These are phyloP conservation scores for Toxotes jaculatrix DNA, from an alignment of 2,113 vertebrate genomes.

Conservation along the genomic window DNA sequence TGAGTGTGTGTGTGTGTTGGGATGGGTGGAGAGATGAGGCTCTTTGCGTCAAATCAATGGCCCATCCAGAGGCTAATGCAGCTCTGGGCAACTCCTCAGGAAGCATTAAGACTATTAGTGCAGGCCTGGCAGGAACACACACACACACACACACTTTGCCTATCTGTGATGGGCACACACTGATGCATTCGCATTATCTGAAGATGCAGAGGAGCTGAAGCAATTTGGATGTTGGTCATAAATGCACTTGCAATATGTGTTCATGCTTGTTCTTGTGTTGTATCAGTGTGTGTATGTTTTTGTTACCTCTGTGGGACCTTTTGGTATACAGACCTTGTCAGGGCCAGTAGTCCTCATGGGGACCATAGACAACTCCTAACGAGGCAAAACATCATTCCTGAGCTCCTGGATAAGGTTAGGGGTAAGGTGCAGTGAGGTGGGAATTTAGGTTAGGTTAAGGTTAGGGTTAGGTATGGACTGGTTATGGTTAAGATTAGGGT, in stretches of 20 bases:
- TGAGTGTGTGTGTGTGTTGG: constrained; percentile 28
- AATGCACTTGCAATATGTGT: constrained; percentile 21
- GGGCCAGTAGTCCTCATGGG: too few relatives aligned
- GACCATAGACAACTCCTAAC: too few relatives aligned
- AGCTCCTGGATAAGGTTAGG: too few relatives aligned
- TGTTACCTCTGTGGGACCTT: too few relatives aligned
- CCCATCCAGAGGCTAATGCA: constrained; percentile 94
- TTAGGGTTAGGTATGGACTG: too few relatives aligned
- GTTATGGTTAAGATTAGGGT: too few relatives aligned
- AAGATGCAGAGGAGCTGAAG: constrained; percentile 35
- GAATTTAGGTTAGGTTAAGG: too few relatives aligned
- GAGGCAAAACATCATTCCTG: too few relatives aligned
- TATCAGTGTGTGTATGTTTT: background rate
- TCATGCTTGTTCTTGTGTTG: background rate
- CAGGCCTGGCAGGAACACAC: constrained; percentile 88
- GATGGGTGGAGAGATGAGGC: constrained; percentile 74
- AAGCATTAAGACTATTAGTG: constrained; percentile 98
- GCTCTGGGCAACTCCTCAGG: constrained; percentile 96
- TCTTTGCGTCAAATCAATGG: constrained; percentile 98
- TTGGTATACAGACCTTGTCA: too few relatives aligned
- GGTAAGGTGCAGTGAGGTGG: too few relatives aligned
- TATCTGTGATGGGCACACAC: constrained; percentile 18
- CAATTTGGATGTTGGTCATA: constrained; percentile 21
- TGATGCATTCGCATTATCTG: constrained; percentile 43
- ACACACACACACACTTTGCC: constrained; percentile 30